These are phyloP conservation scores for Drosophila tani DNA, from an alignment of 1,140 invertebrate genomes.

Conservation along the genomic window DNA sequence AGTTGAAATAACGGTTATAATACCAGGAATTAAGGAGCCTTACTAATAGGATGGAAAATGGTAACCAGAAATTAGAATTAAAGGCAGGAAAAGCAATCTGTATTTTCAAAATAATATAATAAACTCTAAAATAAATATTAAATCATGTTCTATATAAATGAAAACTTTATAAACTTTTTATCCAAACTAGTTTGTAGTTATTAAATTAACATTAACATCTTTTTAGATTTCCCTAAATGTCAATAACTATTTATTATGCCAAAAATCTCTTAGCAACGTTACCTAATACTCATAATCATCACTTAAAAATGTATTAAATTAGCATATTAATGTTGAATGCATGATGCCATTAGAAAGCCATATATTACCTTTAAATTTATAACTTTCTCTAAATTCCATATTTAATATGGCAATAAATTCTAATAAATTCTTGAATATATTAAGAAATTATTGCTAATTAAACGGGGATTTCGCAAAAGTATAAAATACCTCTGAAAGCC, in stretches of 20 bases:
- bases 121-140: not conserved
- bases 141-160: not conserved
- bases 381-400: conserved; percentile 6
- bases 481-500: not conserved
- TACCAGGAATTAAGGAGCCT: not conserved
- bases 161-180: not conserved
- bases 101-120: not conserved
- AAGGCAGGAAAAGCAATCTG: too few species aligned
- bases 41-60: not conserved
- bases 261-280: not conserved
- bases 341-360: conserved; percentile 7
- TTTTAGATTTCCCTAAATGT: not conserved
- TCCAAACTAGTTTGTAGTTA: not conserved
- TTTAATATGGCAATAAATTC: not conserved
- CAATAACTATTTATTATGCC: not conserved
- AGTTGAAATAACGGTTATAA: not conserved
- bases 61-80: not conserved
- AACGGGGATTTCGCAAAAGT: not conserved
- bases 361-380: conserved; percentile 1
- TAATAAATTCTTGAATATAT: conserved; percentile 7
- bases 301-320: conserved; percentile 12
- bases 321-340: conserved; percentile 3
- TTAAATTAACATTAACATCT: not conserved
- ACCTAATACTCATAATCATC: not conserved
- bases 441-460: conserved; percentile 1